These are phyloP conservation scores for Cylas formicarius DNA, from an alignment of 1,140 invertebrate species.

Conservation along the genomic window DNA sequence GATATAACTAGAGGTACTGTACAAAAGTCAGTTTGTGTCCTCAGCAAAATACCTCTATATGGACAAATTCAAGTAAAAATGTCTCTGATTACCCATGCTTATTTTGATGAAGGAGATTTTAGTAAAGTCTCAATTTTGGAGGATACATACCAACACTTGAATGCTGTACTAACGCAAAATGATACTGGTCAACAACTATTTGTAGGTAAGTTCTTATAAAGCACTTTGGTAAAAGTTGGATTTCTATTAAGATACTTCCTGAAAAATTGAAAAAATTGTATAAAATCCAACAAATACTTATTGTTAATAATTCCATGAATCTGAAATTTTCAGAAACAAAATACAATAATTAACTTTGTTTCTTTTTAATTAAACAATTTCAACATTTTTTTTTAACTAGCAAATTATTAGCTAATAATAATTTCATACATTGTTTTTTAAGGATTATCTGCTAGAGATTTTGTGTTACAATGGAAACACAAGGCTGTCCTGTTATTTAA, in stretches of 20 bases:
- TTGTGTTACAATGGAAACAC: conserved; percentile 82
- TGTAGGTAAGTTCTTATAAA: conserved; percentile 60
- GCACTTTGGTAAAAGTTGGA: no score
- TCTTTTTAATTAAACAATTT: neutral
- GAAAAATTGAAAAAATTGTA: no score
- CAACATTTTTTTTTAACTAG: no score
- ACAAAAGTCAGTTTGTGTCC: conserved; percentile 87
- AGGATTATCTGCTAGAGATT: conserved; percentile 73
- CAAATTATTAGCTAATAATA: neutral
- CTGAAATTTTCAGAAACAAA: no score
- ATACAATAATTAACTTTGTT: conserved; percentile 4
- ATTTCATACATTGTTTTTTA: conserved; percentile 30
- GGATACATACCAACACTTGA: conserved; percentile 89
- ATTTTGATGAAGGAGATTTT: conserved; percentile 93
- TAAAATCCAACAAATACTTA: no score
- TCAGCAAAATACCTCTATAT: conserved; percentile 83
- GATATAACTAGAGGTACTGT: conserved; percentile 94
- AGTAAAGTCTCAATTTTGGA: conserved; percentile 83
- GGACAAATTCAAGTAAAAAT: conserved; percentile 93
- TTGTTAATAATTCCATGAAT: no score
- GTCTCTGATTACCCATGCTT: conserved; percentile 91
- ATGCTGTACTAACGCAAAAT: conserved; percentile 71
- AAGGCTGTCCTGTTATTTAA: conserved; percentile 93
- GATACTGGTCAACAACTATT: conserved; percentile 66
- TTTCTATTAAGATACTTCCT: no score